Conservation (phyloP, 2,888 invertebrate species). For the Tetragonisca angustula region DNA sequence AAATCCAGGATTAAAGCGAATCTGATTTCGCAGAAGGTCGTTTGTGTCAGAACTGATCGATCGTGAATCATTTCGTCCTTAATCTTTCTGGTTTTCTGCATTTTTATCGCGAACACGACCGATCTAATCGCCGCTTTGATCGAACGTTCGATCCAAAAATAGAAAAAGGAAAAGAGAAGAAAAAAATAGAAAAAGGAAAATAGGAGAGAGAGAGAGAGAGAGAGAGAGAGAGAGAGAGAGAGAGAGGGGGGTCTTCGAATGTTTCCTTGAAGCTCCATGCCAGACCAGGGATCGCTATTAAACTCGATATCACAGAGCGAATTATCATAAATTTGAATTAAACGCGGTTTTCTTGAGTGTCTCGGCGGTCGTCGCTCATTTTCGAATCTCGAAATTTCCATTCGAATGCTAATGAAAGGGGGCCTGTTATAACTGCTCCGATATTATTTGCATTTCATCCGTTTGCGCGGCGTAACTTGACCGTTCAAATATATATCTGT, state of each 20-base stretch:
- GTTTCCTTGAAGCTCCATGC: neutral
- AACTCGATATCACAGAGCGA: constrained; percentile 26
- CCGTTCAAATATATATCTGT: constrained; percentile 1
- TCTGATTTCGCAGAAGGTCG: constrained; percentile 40
- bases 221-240: neutral
- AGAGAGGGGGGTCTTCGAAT: neutral
- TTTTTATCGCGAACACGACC: constrained; percentile 18
- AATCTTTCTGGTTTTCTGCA: constrained; percentile 24
- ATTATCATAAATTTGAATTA: constrained; percentile 58
- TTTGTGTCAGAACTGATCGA: constrained; percentile 36
- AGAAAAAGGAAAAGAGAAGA: too few relatives aligned
- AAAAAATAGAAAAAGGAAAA: neutral
- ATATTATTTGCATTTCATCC: constrained; percentile 31
- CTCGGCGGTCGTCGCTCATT: neutral
- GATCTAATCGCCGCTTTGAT: constrained; percentile 32
- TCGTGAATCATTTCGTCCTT: constrained; percentile 12
- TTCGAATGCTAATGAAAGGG: constrained; percentile 37
- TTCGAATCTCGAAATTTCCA: constrained; percentile 15
- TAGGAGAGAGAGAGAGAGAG: neutral
- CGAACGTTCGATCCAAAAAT: neutral
- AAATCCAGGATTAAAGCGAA: constrained; percentile 35
- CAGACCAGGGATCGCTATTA: constrained; percentile 14
- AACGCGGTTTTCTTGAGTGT: constrained; percentile 16
- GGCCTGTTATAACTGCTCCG: constrained; percentile 17
- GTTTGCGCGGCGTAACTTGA: neutral